These are phyloP conservation scores for Villa cingulata DNA, from an alignment of 2,888 invertebrate species.

Conservation along the genomic window DNA sequence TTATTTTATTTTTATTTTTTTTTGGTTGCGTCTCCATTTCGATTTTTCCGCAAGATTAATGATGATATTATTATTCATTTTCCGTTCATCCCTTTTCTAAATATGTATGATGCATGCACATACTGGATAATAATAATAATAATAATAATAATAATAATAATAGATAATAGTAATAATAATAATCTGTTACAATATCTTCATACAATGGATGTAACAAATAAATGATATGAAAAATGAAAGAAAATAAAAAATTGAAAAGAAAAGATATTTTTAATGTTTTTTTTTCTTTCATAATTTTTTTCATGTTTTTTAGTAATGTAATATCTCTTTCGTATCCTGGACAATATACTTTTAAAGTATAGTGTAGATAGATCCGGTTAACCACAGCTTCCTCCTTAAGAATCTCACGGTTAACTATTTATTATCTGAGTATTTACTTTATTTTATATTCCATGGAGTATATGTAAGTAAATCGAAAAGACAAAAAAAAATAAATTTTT, in stretches of 20 bases:
- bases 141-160: slow-evolving; percentile 5
- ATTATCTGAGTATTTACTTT: too few relatives aligned
- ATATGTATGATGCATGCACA: too few relatives aligned
- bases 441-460: too few relatives aligned
- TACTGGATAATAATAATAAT: background rate
- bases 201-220: too few relatives aligned
- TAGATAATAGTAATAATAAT: background rate
- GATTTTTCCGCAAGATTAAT: slow-evolving; percentile 5
- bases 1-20: too few relatives aligned
- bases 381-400: slow-evolving; percentile 4
- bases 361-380: slow-evolving; percentile 6
- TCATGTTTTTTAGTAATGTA: too few relatives aligned
- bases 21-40: too few relatives aligned
- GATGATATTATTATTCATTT: slow-evolving; percentile 6
- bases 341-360: slow-evolving; percentile 6
- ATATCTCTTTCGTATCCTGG: slow-evolving; percentile 5
- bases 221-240: too few relatives aligned
- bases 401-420: background rate
- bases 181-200: slow-evolving; percentile 8
- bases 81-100: slow-evolving; percentile 1
- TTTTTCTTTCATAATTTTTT: too few relatives aligned
- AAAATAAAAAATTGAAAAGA: too few relatives aligned
- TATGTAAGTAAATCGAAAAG: too few relatives aligned
- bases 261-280: slow-evolving; percentile 4
- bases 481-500: too few relatives aligned